Evolutionary conservation across 2,888 invertebrate species (phyloP), one percentile per base, ranked within the genome.

Genomic region (Bugulina stolonifera): DNA sequence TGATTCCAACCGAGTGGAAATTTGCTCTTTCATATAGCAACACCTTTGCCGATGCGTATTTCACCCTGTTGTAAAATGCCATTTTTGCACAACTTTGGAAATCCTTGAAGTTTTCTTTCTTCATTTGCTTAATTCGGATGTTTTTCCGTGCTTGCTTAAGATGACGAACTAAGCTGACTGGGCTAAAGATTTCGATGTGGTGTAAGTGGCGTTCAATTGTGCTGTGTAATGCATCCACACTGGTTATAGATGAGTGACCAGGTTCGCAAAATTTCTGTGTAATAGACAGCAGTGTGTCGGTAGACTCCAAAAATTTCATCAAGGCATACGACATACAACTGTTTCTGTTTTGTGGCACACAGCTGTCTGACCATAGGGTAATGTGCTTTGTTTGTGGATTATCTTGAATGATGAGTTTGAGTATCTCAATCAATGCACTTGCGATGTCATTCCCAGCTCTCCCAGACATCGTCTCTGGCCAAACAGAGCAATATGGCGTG

Each of bases 391-490:
- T 25, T 23, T n/a, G 10, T 23, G 18, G 18, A n/a, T n/a, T n/a
- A n/a, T n/a, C n/a, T n/a, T n/a, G n/a, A n/a, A n/a, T n/a, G n/a
- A n/a, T n/a, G n/a, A 5, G 10, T 3, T 5, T 25, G n/a, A 57
- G 57, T 5, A n/a, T 14, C 5, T 5, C 5, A 25, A 5, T 18
- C 5, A 57, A 5, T 25, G 25, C 25, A 25, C 57, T 57, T 5
- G 57, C 57, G 25, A 57, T 57, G 23, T 57, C 57, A 25, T 57
- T 57, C 25, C 57, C 57, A 57, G 57, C 10, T 18, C 57, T 5
- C 25, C 14, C 10, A n/a, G 5, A 18, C 14, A 57, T 25, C 14
- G n/a, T 18, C 23, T 57, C 57, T 23, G 5, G 18, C 57, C 57
- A 57, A n/a, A 57, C 5, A 5, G n/a, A 22, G 25, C 57, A 57